These are phyloP conservation scores for Lasius fuliginosus DNA, from an alignment of 2,888 invertebrate species.

Conservation along the genomic window DNA sequence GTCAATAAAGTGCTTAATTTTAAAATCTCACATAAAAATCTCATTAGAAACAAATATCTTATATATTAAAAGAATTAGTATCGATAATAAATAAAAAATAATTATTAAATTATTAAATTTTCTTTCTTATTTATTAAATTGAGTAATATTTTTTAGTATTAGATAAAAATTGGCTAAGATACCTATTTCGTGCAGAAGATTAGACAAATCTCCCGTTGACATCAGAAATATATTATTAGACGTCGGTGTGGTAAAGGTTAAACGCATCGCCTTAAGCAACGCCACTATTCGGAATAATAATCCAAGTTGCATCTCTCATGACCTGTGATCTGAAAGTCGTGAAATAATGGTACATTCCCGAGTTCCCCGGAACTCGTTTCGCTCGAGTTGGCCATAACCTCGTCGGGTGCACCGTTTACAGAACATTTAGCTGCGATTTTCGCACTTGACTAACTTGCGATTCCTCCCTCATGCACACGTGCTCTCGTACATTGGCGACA, in stretches of 20 bases:
- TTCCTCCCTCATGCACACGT: constrained; percentile 18
- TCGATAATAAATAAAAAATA: not conserved
- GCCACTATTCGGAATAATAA: constrained; percentile 10
- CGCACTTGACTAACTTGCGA: constrained; percentile 34
- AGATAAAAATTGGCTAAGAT: not conserved
- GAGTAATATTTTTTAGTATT: not conserved
- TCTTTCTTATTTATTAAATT: too few relatives aligned
- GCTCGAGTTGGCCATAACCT: constrained; percentile 28
- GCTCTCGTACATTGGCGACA: not conserved
- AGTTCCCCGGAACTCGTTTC: not conserved
- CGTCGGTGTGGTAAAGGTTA: not conserved
- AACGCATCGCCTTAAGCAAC: not conserved
- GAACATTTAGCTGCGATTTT: constrained; percentile 55
- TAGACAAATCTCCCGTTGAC: not conserved
- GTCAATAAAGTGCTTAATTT: not conserved
- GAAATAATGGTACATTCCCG: constrained; percentile 27
- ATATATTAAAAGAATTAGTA: not conserved
- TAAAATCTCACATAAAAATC: not conserved
- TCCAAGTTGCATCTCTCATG: not conserved
- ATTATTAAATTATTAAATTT: not conserved
- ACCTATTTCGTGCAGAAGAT: not conserved
- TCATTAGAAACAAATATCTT: not conserved
- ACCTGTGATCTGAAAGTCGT: not conserved
- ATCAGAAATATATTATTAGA: constrained; percentile 1
- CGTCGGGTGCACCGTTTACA: constrained; percentile 27